Percentiles rank a stretch among this genome's conserved stretches.
Conservation (phyloP, 2,888 invertebrate species). For the Eupithecia vulgata region DNA sequence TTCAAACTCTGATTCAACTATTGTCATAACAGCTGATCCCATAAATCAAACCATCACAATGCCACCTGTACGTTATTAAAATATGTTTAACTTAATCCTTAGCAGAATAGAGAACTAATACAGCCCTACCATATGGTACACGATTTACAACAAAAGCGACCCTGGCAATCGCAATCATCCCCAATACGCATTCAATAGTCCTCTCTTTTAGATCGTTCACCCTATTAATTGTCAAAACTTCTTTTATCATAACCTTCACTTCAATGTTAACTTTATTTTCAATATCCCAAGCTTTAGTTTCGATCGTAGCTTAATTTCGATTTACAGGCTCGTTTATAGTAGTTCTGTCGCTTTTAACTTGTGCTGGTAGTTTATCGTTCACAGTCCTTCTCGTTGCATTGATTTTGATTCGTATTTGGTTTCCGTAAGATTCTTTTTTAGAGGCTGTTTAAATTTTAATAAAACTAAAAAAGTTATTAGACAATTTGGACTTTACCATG, state of each 20-base stretch:
- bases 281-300: conserved; percentile 35
- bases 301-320: conserved; percentile 35
- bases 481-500: conserved; percentile 45
- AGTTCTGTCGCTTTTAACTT: conserved; percentile 66
- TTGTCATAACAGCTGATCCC: conserved; percentile 45
- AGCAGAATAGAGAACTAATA: conserved; percentile 64
- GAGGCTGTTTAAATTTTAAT: conserved; percentile 26
- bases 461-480: conserved; percentile 25
- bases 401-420: conserved; percentile 47
- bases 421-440: conserved; percentile 44
- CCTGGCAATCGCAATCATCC: conserved; percentile 73
- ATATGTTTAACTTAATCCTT: conserved; percentile 73
- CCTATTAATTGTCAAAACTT: conserved; percentile 75
- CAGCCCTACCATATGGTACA: conserved; percentile 75
- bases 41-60: conserved; percentile 45
- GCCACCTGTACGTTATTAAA: conserved; percentile 73
- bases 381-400: conserved; percentile 19
- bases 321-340: conserved; percentile 67
- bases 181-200: conserved; percentile 69
- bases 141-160: conserved; percentile 64
- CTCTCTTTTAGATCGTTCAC: conserved; percentile 73
- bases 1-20: neutral
- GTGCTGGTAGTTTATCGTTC: conserved; percentile 58
- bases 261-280: conserved; percentile 50
- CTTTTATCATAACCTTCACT: conserved; percentile 47